phyloP scores from a whole-genome alignment of 2,797 vertebrate species.

The Melanotaenia boesemani region DNA sequence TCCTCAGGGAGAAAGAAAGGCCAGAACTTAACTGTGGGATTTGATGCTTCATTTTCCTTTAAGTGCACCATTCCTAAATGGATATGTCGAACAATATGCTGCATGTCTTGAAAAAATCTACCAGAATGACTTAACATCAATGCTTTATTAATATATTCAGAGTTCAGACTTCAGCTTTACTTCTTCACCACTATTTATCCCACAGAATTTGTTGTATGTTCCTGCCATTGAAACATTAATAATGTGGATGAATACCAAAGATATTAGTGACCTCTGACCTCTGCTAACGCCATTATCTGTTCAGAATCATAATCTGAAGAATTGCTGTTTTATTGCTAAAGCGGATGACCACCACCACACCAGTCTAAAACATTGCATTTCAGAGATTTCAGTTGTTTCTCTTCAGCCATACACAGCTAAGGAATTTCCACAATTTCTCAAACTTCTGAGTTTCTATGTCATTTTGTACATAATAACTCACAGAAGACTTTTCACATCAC shows the following conservation, averaged over 20 bases:
- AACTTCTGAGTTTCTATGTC: slow-evolving; percentile 15
- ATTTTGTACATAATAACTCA: slow-evolving; percentile 35
- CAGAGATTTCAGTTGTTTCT: slow-evolving; percentile 1
- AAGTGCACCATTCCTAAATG: slow-evolving; percentile 22
- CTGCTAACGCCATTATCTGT: background rate
- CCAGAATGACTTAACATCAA: slow-evolving; percentile 27
- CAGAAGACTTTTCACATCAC: slow-evolving; percentile 47
- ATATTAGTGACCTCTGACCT: background rate
- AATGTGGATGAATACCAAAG: background rate
- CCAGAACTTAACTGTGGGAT: slow-evolving; percentile 50
- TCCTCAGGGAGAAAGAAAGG: slow-evolving; percentile 40
- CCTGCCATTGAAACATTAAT: background rate
- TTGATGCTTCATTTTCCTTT: slow-evolving; percentile 52
- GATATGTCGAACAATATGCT: slow-evolving; percentile 26
- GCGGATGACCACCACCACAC: background rate
- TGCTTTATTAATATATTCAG: slow-evolving; percentile 4
- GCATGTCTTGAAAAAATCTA: slow-evolving; percentile 19
- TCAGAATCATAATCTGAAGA: background rate
- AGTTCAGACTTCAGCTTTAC: too few relatives aligned
- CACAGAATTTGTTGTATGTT: too few relatives aligned
- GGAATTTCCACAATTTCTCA: background rate
- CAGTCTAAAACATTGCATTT: background rate
- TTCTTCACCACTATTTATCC: too few relatives aligned
- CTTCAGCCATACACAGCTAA: slow-evolving; percentile 3
- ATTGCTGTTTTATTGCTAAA: background rate